phyloP scores from a whole-genome alignment of 2,888 invertebrate species.

The Glyphotaelius pellucidus region DNA sequence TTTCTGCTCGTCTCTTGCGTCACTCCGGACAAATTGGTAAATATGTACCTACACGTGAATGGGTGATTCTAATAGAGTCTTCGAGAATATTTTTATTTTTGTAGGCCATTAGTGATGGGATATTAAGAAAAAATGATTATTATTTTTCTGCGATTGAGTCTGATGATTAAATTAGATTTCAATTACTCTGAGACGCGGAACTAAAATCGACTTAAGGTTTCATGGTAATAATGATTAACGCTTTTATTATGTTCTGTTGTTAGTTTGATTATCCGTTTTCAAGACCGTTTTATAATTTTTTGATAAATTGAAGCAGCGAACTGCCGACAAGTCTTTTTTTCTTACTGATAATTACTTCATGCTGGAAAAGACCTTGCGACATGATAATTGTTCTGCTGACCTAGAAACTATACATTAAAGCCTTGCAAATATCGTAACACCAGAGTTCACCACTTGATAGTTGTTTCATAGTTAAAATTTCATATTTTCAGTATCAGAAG shows the following conservation, averaged over 20 bases:
- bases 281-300: neutral
- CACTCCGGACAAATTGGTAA: conserved; percentile 14
- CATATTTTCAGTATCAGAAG: no score
- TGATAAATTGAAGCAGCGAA: neutral
- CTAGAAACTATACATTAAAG: no score
- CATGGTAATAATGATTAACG: neutral
- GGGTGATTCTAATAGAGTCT: neutral
- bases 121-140: neutral
- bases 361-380: no score
- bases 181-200: neutral
- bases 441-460: no score
- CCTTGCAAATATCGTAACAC: no score
- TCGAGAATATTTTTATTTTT: neutral
- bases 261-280: neutral
- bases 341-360: neutral
- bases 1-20: neutral
- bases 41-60: neutral
- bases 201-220: neutral
- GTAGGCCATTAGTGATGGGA: neutral
- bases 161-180: neutral
- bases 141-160: neutral
- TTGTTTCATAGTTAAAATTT: no score
- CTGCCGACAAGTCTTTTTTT: neutral
- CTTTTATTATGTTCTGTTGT: neutral
- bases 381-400: no score